phyloP scores from a whole-genome alignment of 2,888 invertebrate genomes.

The Nomada ruficornis region DNA sequence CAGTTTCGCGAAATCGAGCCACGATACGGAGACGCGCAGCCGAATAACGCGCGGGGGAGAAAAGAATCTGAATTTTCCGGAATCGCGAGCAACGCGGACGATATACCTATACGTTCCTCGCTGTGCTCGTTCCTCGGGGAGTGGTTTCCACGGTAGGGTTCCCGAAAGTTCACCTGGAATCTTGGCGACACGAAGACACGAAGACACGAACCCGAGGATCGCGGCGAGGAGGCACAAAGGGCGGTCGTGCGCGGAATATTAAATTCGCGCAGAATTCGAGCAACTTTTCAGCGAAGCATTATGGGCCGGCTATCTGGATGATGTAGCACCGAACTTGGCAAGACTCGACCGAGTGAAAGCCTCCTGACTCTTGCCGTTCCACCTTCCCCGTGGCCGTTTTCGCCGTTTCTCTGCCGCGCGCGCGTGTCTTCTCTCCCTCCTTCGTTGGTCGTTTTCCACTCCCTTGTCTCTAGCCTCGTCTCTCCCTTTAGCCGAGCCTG shows the following conservation, averaged over 20 bases:
- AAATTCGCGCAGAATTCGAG: slow-evolving; percentile 82
- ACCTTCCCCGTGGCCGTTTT: slow-evolving; percentile 25
- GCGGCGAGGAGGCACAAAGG: slow-evolving; percentile 38
- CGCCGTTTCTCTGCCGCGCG: slow-evolving; percentile 23
- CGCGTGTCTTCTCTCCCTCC: slow-evolving; percentile 17
- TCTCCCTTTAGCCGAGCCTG: background rate
- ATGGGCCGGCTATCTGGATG: slow-evolving; percentile 80
- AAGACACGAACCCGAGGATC: background rate
- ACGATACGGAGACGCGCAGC: background rate
- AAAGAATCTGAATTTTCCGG: slow-evolving; percentile 15
- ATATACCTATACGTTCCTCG: background rate
- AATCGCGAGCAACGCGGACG: slow-evolving; percentile 16
- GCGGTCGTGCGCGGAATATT: slow-evolving; percentile 81
- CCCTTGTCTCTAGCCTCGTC: background rate
- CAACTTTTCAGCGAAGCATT: slow-evolving; percentile 81
- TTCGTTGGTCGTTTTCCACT: slow-evolving; percentile 22
- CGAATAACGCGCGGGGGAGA: slow-evolving; percentile 15
- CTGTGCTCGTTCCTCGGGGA: background rate
- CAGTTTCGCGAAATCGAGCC: background rate
- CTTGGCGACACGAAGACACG: background rate
- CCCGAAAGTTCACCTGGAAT: slow-evolving; percentile 4
- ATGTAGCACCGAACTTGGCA: slow-evolving; percentile 83
- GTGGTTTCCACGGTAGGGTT: background rate
- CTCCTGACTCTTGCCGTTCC: slow-evolving; percentile 46
- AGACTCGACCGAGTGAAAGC: slow-evolving; percentile 72